Evolutionary conservation across 2,113 vertebrate species (phyloP).

Genomic region (Otus sunia): DNA sequence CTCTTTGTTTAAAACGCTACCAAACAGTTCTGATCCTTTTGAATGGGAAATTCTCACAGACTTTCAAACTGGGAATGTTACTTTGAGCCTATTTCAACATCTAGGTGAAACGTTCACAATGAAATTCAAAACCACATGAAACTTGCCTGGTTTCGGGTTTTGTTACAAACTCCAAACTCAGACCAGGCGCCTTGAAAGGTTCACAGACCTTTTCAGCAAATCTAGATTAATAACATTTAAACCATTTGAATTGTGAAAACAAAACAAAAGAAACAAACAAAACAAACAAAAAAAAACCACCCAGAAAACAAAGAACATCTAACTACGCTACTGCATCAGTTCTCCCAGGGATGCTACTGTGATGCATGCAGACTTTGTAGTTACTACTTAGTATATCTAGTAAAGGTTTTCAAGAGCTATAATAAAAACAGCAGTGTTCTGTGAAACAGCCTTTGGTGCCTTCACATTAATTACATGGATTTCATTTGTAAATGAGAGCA

Average conservation of each 20-base stretch:
- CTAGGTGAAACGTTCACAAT: constrained; percentile 26
- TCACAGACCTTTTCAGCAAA: constrained; percentile 40
- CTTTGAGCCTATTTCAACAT: constrained; percentile 68
- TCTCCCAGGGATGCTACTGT: neutral
- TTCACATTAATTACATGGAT: constrained; percentile 51
- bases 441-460: constrained; percentile 21
- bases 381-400: constrained; percentile 18
- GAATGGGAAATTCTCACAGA: constrained; percentile 66
- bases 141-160: constrained; percentile 29
- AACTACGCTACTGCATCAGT: neutral
- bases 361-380: neutral
- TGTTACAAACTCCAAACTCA: constrained; percentile 56
- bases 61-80: constrained; percentile 55
- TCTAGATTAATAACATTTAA: constrained; percentile 35
- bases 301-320: constrained; percentile 38
- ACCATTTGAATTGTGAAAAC: constrained; percentile 64
- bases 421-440: constrained; percentile 28
- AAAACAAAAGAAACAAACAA: neutral
- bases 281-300: no score
- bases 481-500: constrained; percentile 51
- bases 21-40: constrained; percentile 53
- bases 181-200: constrained; percentile 32
- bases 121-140: constrained; percentile 54
- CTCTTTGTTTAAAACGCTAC: constrained; percentile 31
- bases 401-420: constrained; percentile 52